Evolutionary conservation across 2,113 vertebrate species (phyloP).

Genomic region (Grammomys surdaster): DNA sequence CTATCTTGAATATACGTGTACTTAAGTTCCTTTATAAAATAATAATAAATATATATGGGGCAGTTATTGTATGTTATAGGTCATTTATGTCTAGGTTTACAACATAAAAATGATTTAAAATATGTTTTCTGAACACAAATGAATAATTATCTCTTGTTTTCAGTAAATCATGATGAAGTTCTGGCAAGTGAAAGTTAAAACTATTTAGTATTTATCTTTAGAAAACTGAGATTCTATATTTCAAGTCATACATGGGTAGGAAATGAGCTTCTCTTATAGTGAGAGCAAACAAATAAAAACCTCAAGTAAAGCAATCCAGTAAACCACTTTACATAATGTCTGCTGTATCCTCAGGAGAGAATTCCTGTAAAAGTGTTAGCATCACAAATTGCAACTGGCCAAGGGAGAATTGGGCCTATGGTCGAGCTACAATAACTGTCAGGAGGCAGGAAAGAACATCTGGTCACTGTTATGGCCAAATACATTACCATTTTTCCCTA

Average conservation of each 20-base stretch:
- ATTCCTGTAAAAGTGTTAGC: constrained; percentile 46
- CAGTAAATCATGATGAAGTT: not conserved
- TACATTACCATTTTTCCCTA: not conserved
- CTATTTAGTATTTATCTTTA: not conserved
- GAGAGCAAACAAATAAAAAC: not conserved
- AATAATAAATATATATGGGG: not conserved
- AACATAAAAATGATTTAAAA: not conserved
- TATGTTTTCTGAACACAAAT: not conserved
- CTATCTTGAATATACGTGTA: not conserved
- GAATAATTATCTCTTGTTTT: not conserved
- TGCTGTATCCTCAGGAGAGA: not conserved
- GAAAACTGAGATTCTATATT: not conserved
- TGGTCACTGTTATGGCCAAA: constrained; percentile 24
- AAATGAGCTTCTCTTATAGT: constrained; percentile 18
- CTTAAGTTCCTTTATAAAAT: not conserved
- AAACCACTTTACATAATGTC: not conserved
- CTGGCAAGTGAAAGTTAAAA: not conserved
- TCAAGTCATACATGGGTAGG: constrained; percentile 8
- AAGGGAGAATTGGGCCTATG: constrained; percentile 56
- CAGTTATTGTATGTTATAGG: not conserved
- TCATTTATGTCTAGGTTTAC: not conserved
- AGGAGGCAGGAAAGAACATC: constrained; percentile 45
- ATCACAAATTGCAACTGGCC: constrained; percentile 47
- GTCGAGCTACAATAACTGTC: constrained; percentile 23
- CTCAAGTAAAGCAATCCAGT: not conserved